Evolutionary conservation across 2,113 vertebrate genomes (phyloP), one percentile per base, ranked within the genome.

Genomic region (Petrocephalus microphthalmus): DNA sequence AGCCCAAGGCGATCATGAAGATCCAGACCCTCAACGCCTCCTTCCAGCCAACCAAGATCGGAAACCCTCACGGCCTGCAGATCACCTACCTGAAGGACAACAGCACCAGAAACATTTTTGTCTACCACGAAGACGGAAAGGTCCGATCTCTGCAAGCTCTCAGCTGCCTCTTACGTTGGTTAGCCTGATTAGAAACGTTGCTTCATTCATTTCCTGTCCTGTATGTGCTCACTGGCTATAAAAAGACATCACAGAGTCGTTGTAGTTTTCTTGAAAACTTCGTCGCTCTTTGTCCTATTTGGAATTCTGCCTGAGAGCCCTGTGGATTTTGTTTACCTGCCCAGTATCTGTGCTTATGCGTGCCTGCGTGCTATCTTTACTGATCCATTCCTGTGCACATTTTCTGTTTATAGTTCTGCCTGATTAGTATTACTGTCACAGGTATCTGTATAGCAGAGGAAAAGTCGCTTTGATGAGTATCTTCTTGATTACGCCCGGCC

Each of bases 71-170:
- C 0, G 98, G 98, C 0, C 94, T 99, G 88, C 98, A 99, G 95
- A 96, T 99, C 92, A 99, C 98, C 2, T 97, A 98, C 93, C 89
- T 99, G 93, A 98, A 97, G 92, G 98, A 99, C 94, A 98, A 99
- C 90, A 99, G 97, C 94, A 99, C 98, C 2, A 96, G 98, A 84
- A 99, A 99, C 88, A 97, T 99, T 92, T 99, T 99, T 85, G 94
- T 99, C 25, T 99, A 99, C 92, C 98, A 99, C 0, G 97, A 99
- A 89, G 98, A 99, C 15, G 97, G 97, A 87, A 99, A 99, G 97
- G 98, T 99, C 91, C 91, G 71, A 42, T 19, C 33, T 37, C 5
- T 0, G 6, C 13, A 74, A 37, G 67, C 33, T 37, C 29, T 19
- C 33, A 2, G 33, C 71, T 37, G 33, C 33, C 13, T 17, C 15